Percentiles rank a stretch among this genome's conserved stretches.
Evolutionary conservation across 2,888 invertebrate species (phyloP).

Genomic region (Hymenopus coronatus): DNA sequence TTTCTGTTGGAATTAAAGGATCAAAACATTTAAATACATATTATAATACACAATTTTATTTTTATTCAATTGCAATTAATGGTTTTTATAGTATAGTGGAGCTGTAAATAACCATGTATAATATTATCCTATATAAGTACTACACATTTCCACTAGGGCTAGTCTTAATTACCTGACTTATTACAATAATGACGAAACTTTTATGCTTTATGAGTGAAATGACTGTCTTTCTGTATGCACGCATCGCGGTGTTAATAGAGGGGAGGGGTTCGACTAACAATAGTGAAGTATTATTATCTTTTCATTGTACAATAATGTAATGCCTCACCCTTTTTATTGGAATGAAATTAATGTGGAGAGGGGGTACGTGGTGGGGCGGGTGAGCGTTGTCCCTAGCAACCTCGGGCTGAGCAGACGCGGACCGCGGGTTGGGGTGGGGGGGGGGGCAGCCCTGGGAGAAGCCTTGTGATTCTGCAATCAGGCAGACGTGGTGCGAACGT

Average conservation of each 20-base stretch:
- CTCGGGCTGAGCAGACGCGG: constrained; percentile 27
- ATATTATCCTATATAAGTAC: no score
- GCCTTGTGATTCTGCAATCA: neutral
- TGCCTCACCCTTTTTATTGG: neutral
- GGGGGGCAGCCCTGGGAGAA: neutral
- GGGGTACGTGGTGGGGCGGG: neutral
- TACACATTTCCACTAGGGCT: no score
- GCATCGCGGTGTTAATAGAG: neutral
- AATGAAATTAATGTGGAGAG: neutral
- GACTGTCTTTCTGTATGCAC: no score
- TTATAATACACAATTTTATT: no score
- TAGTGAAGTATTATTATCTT: neutral
- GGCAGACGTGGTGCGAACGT: neutral
- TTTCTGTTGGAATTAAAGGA: no score
- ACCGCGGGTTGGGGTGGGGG: neutral
- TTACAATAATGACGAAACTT: no score
- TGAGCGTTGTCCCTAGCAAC: constrained; percentile 27
- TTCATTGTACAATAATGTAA: neutral
- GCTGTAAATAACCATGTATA: no score
- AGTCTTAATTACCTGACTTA: no score
- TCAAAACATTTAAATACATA: no score
- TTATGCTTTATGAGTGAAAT: neutral
- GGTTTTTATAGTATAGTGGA: no score
- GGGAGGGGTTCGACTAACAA: neutral
- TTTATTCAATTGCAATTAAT: no score